phyloP scores from a whole-genome alignment of 1,140 invertebrate genomes.

The Tyrophagus putrescentiae region DNA sequence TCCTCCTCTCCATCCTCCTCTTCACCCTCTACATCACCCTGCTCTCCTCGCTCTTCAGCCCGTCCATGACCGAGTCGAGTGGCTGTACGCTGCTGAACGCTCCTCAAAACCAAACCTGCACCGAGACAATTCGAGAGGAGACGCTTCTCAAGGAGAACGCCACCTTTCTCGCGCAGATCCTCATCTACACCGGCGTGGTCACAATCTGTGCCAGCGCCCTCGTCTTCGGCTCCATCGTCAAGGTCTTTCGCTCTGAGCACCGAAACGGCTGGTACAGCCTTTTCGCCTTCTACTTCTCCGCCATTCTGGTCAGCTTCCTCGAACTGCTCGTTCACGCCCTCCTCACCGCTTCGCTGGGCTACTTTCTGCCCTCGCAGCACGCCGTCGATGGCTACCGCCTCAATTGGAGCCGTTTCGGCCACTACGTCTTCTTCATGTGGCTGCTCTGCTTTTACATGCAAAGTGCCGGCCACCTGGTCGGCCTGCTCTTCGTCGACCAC shows the following conservation, averaged over 20 bases:
- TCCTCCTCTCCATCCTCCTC: not conserved
- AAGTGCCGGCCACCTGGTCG: constrained; percentile 4
- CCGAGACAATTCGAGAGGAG: no score
- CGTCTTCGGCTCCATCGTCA: not conserved
- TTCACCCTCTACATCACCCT: not conserved
- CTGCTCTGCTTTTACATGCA: not conserved
- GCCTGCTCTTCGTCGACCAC: not conserved
- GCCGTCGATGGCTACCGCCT: no score
- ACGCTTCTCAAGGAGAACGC: no score
- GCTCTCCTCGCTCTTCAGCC: not conserved
- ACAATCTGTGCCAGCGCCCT: no score
- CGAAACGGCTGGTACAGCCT: not conserved
- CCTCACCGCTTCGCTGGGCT: no score
- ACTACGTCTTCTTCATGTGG: not conserved
- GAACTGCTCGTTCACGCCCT: no score
- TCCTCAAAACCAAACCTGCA: no score
- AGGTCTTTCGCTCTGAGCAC: not conserved
- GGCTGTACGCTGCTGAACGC: not conserved
- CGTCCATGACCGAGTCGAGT: not conserved
- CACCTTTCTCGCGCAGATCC: no score
- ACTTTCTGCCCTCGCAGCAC: no score
- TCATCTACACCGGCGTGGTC: no score
- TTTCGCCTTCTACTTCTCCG: not conserved
- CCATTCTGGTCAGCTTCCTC: not conserved
- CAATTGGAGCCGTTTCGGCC: constrained; percentile 7